phyloP scores from a whole-genome alignment of 64 coral and sea anemone genomes.

The Pocillopora verrucosa region DNA sequence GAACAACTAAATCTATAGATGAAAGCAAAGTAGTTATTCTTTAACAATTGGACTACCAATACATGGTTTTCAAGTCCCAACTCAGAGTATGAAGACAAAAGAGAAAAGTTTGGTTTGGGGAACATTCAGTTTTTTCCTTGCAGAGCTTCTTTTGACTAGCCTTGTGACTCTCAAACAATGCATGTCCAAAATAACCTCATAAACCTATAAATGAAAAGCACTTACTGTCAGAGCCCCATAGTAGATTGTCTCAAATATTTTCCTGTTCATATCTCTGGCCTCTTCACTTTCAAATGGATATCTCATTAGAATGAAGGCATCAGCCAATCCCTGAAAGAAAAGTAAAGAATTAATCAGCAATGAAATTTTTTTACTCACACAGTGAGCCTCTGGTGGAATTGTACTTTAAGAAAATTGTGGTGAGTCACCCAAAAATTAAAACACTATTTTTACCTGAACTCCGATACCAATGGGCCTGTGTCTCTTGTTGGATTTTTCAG shows the following conservation, averaged over 20 bases:
- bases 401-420: neutral
- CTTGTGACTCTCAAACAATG: too few relatives aligned
- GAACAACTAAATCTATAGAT: too few relatives aligned
- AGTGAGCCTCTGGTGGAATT: too few relatives aligned
- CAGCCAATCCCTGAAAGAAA: constrained; percentile 82
- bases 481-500: constrained; percentile 85
- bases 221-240: constrained; percentile 96
- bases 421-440: neutral
- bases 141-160: too few relatives aligned
- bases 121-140: too few relatives aligned
- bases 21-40: too few relatives aligned
- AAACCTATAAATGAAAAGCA: neutral
- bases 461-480: constrained; percentile 98
- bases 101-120: too few relatives aligned
- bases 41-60: too few relatives aligned
- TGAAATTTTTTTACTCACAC: too few relatives aligned
- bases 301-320: constrained; percentile 98
- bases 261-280: constrained; percentile 77
- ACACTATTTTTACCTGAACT: constrained; percentile 61
- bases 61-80: too few relatives aligned
- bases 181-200: neutral
- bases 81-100: too few relatives aligned
- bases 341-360: neutral
- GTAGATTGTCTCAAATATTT: constrained; percentile 99
- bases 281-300: constrained; percentile 94